Conservation (phyloP, 2,888 invertebrate species). For the Julus scandinavius region DNA sequence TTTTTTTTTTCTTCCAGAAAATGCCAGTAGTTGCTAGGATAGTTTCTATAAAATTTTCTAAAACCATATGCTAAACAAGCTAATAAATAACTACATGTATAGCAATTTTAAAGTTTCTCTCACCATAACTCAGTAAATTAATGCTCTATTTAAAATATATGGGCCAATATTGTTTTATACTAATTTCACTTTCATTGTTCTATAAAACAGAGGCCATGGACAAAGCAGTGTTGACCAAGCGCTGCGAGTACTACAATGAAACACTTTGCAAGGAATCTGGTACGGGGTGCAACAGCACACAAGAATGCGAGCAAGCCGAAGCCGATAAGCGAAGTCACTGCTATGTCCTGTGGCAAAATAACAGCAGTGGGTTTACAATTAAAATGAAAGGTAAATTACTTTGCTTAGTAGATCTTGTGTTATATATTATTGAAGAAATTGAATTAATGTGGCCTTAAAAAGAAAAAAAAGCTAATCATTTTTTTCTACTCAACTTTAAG, state of each 20-base stretch:
- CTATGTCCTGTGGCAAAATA: constrained; percentile 81
- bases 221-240: constrained; percentile 66
- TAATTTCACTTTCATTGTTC: constrained; percentile 46
- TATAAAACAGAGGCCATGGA: constrained; percentile 52
- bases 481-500: constrained; percentile 65
- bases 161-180: background rate
- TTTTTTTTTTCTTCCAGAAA: no score
- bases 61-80: no score
- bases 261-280: constrained; percentile 69
- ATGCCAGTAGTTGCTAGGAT: no score
- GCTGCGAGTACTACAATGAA: constrained; percentile 78
- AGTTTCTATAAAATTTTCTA: no score
- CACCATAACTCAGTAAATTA: background rate
- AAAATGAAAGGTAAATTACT: constrained; percentile 60
- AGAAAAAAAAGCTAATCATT: background rate
- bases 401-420: background rate
- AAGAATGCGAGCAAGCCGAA: constrained; percentile 76
- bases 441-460: background rate
- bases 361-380: constrained; percentile 66
- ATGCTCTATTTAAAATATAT: background rate
- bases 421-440: background rate
- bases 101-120: background rate
- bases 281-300: constrained; percentile 69
- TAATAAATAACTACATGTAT: background rate
- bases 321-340: constrained; percentile 82